These are phyloP conservation scores for Sesamia inferens DNA, from an alignment of 2,888 invertebrate species.

Conservation along the genomic window DNA sequence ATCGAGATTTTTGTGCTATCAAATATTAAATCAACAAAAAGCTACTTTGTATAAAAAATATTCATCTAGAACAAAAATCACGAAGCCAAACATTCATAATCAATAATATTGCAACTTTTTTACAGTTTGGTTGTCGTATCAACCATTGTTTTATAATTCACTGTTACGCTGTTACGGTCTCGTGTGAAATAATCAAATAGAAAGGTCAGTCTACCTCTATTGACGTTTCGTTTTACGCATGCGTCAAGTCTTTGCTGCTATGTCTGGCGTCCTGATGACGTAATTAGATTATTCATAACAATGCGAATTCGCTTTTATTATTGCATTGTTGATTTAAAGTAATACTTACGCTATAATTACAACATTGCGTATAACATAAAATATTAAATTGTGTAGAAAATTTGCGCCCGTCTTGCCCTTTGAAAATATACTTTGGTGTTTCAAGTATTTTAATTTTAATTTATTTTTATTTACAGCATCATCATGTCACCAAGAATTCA, in stretches of 20 bases:
- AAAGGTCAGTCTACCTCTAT: slow-evolving; percentile 43
- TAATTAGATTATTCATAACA: not conserved
- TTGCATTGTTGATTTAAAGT: not conserved
- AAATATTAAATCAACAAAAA: not conserved
- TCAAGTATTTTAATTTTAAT: not conserved
- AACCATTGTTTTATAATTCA: not conserved
- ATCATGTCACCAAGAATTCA: slow-evolving; percentile 94
- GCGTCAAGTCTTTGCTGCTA: slow-evolving; percentile 42
- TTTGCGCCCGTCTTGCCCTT: not conserved
- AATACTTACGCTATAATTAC: not conserved
- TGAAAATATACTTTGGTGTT: too few relatives aligned
- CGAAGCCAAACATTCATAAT: not conserved
- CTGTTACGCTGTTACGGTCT: not conserved
- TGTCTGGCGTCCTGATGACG: too few relatives aligned
- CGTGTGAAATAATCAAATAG: not conserved
- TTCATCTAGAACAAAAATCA: not conserved
- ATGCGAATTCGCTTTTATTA: not conserved
- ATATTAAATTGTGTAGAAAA: not conserved
- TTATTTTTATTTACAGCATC: slow-evolving; percentile 91
- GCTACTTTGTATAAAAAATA: not conserved
- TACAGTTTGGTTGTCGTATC: not conserved
- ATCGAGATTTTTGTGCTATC: not conserved
- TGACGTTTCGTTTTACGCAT: slow-evolving; percentile 63
- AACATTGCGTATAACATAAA: not conserved
- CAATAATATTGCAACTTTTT: not conserved